These are phyloP conservation scores for Neodontobutis hainanensis DNA, from an alignment of 2,113 vertebrate species.

Conservation along the genomic window DNA sequence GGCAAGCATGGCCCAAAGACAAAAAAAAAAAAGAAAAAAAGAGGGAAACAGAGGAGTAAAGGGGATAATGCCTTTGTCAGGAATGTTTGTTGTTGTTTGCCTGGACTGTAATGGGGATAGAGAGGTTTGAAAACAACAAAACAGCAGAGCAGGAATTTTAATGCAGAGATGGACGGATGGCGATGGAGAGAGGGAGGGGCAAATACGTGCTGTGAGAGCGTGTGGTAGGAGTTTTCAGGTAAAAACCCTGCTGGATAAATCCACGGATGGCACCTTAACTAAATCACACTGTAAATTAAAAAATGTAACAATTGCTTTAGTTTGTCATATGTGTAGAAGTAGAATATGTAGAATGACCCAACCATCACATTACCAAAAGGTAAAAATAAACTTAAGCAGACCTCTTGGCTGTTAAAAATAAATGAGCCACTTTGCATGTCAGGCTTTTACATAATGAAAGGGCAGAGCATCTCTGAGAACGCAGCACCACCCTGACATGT, in stretches of 20 bases:
- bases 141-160: slow-evolving; percentile 58
- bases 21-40: slow-evolving; percentile 20
- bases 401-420: background rate
- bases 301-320: background rate
- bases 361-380: background rate
- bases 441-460: background rate
- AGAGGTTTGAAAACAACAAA: slow-evolving; percentile 35
- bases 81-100: slow-evolving; percentile 60
- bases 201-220: slow-evolving; percentile 41
- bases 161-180: slow-evolving; percentile 59
- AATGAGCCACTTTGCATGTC: background rate
- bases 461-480: background rate
- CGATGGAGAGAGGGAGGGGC: slow-evolving; percentile 56
- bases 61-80: slow-evolving; percentile 52
- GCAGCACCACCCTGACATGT: background rate
- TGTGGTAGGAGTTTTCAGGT: slow-evolving; percentile 68
- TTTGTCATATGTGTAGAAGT: slow-evolving; percentile 13
- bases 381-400: background rate
- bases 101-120: slow-evolving; percentile 41
- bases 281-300: slow-evolving; percentile 3
- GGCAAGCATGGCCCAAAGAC: slow-evolving; percentile 19
- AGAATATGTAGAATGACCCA: background rate
- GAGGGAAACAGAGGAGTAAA: slow-evolving; percentile 20
- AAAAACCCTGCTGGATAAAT: slow-evolving; percentile 53
- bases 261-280: slow-evolving; percentile 26